phyloP scores from a whole-genome alignment of 2,797 vertebrate genomes.

The Halcyon leucocephala region DNA sequence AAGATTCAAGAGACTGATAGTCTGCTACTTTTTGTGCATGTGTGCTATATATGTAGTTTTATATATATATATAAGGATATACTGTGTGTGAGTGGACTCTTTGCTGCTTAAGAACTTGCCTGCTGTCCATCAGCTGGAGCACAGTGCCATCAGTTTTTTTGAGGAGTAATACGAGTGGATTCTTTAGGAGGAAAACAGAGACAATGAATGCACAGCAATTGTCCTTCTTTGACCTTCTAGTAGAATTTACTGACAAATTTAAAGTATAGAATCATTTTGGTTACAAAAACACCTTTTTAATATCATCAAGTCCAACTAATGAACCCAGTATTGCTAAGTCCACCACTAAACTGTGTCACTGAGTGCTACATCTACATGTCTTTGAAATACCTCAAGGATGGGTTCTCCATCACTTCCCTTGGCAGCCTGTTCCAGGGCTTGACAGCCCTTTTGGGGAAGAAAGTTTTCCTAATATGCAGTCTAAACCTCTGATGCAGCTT shows the following conservation, averaged over 20 bases:
- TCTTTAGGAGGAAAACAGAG: not conserved
- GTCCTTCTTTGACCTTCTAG: constrained; percentile 21
- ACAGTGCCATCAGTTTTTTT: not conserved
- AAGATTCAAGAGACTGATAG: not conserved
- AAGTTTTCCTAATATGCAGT: not conserved
- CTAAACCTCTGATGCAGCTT: not conserved
- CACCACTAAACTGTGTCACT: too few relatives aligned
- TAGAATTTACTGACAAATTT: not conserved
- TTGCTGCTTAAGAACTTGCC: not conserved
- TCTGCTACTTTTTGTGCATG: not conserved
- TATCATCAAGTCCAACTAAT: not conserved
- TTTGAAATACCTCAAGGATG: not conserved
- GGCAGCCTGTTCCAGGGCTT: not conserved
- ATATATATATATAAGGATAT: not conserved
- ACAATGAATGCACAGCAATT: not conserved
- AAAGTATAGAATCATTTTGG: not conserved
- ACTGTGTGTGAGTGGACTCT: not conserved
- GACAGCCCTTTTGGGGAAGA: not conserved
- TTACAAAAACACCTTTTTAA: not conserved
- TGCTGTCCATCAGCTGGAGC: not conserved
- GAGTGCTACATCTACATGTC: too few relatives aligned
- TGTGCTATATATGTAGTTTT: not conserved
- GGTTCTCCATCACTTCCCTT: not conserved
- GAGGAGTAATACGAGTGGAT: not conserved
- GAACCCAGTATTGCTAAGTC: not conserved